Conservation (phyloP, 1,140 invertebrate species). For the Drosophila triauraria region DNA sequence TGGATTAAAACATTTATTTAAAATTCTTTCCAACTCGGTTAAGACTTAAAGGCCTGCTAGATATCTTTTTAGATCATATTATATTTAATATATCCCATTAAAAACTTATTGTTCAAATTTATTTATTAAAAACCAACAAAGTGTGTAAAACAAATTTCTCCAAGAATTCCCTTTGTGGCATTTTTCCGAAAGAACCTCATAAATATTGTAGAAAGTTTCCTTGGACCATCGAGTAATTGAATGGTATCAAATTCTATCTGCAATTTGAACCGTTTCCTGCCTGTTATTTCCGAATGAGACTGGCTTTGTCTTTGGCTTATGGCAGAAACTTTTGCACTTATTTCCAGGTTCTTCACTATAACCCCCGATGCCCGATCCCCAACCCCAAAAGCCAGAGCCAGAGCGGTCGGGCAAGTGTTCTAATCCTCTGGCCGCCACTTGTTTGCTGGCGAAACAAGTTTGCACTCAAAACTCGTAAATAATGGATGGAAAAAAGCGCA, state of each 20-base stretch:
- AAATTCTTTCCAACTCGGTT: neutral
- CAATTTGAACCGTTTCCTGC: slow-evolving; percentile 15
- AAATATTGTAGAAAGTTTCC: slow-evolving; percentile 6
- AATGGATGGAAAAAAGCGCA: slow-evolving; percentile 81
- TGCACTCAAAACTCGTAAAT: slow-evolving; percentile 83
- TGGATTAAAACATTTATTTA: neutral
- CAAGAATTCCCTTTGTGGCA: neutral
- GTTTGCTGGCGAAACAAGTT: slow-evolving; percentile 78
- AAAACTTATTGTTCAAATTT: neutral
- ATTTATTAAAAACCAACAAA: neutral
- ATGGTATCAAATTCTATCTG: slow-evolving; percentile 4
- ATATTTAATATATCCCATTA: neutral
- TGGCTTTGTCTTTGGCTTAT: slow-evolving; percentile 69
- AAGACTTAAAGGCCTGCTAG: neutral
- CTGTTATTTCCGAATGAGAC: slow-evolving; percentile 33
- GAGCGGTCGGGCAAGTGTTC: slow-evolving; percentile 71
- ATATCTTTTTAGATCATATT: neutral
- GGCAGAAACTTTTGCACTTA: slow-evolving; percentile 72
- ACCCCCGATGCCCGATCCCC: slow-evolving; percentile 1
- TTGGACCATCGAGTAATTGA: slow-evolving; percentile 5
- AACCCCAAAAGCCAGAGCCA: slow-evolving; percentile 13
- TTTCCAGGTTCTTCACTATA: slow-evolving; percentile 35
- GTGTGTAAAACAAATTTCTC: neutral
- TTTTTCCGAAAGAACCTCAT: neutral
- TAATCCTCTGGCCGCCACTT: slow-evolving; percentile 79